phyloP scores from a whole-genome alignment of 53 echinoderm and acorn worm species.

The Echinometra lucunter region DNA sequence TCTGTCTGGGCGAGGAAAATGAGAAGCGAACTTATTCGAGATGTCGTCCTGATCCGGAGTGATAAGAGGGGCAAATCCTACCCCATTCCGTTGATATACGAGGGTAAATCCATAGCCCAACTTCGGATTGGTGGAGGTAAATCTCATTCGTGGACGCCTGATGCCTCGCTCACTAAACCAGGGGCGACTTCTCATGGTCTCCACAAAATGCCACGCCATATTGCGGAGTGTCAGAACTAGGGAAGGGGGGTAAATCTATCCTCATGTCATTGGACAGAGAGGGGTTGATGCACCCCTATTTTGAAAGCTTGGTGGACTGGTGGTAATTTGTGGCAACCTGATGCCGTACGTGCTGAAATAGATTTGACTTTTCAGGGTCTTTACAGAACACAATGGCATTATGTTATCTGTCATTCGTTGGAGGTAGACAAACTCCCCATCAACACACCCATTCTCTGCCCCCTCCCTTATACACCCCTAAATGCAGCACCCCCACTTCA shows the following conservation, averaged over 20 bases:
- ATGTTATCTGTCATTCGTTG: background rate
- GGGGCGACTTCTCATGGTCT: slow-evolving; percentile 17
- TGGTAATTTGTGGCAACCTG: background rate
- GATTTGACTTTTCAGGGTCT: slow-evolving; percentile 4
- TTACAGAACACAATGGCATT: background rate
- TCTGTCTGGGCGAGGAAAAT: background rate
- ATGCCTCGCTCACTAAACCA: background rate
- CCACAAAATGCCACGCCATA: background rate
- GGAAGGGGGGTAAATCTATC: background rate
- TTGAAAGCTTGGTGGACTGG: background rate
- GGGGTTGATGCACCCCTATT: background rate
- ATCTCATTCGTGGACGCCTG: slow-evolving; percentile 33
- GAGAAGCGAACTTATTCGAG: background rate
- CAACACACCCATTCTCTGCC: background rate
- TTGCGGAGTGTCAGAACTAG: slow-evolving; percentile 1
- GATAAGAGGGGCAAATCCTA: slow-evolving; percentile 33
- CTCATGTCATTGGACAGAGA: background rate
- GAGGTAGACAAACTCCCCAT: background rate
- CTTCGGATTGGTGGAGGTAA: background rate
- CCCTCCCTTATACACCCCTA: background rate
- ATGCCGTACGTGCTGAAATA: background rate
- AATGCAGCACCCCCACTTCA: too few relatives aligned
- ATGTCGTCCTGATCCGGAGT: background rate
- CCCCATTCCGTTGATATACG: slow-evolving; percentile 32
- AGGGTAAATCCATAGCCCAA: slow-evolving; percentile 39